Base-by-base conservation (phyloP, 2,113 vertebrate genomes). In the Chunga burmeisteri region DNA sequence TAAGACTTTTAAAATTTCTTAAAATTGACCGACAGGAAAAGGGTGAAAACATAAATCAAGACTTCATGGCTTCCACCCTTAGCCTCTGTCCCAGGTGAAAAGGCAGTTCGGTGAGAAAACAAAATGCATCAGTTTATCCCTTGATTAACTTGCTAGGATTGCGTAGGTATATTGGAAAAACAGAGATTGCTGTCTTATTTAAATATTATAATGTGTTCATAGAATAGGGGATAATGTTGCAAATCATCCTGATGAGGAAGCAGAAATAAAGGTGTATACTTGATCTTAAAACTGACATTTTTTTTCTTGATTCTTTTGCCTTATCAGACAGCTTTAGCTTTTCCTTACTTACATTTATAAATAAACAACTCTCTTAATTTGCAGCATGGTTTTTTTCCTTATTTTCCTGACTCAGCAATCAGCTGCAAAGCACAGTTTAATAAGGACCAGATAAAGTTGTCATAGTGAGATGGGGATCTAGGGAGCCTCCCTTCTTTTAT, bases 91-190 rank as follows among this genome's bases (percentile, higher is more conserved):
- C 27, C 58, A 86, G 18, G 73, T 2, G 4, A 86, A 90, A 88
- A 96, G 15, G 11, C 30, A 68, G 7, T 61, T 27, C 40, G 55
- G 14, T 30, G 21, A 52, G 30, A 85, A 94, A 86, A 68, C 3
- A 92, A 93, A 86, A 84, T 40, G 23, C 40, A 53, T 53, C n/a
- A 25, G 23, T 82, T 89, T 56, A 79, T 68, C 49, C 47, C 52
- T 89, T 95, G 56, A 84, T 95, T 94, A 84, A 56, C 19, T 75
- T 55, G 26, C 15, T 73, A 18, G 91, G 77, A 91, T 88, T 82
- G 62, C 62, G 53, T 11, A 10, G 10, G 9, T 62, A 73, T 80
- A 77, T 15, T 85, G 49, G 53, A 42, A 91, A 91, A 92, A 71
- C 44, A 81, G 30, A 94, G 83, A 79, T 44, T 72, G 47, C 52